Conservation (phyloP, 2,113 vertebrate genomes). For the Tragelaphus scriptus region DNA sequence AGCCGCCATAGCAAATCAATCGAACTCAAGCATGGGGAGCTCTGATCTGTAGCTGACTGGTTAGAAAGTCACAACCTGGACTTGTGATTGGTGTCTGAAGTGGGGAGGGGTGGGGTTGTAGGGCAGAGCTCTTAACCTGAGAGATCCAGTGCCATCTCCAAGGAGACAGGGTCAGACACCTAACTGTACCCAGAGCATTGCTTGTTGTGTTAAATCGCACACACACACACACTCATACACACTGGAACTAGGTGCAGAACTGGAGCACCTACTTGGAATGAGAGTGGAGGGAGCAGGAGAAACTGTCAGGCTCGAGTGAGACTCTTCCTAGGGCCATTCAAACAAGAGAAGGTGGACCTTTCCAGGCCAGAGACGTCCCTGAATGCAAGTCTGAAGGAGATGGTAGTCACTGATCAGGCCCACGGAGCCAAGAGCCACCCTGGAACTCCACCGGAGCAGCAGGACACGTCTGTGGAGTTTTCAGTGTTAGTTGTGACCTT, state of each 20-base stretch:
- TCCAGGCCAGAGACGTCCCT: neutral
- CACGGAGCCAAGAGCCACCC: fast-evolving
- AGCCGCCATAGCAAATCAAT: neutral
- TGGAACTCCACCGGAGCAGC: neutral
- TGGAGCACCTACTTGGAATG: neutral
- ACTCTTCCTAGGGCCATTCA: neutral
- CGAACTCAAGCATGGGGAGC: neutral
- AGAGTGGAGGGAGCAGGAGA: neutral
- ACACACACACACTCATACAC: neutral
- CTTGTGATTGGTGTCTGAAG: neutral
- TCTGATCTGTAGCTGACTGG: neutral
- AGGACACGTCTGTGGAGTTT: neutral
- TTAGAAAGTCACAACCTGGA: neutral
- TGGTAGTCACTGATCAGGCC: neutral
- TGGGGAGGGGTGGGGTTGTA: neutral
- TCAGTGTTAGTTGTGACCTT: neutral
- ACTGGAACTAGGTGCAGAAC: neutral
- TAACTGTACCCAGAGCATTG: neutral
- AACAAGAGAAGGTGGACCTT: neutral
- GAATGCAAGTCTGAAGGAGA: fast-evolving
- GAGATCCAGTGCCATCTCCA: neutral
- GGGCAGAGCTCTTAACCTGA: neutral
- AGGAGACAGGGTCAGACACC: neutral
- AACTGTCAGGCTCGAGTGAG: neutral
- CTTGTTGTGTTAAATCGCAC: neutral